Percentiles rank a stretch among this genome's conserved stretches.
Evolutionary conservation across 2,113 vertebrate species (phyloP).

Genomic region (Cranoglanis bouderius): DNA sequence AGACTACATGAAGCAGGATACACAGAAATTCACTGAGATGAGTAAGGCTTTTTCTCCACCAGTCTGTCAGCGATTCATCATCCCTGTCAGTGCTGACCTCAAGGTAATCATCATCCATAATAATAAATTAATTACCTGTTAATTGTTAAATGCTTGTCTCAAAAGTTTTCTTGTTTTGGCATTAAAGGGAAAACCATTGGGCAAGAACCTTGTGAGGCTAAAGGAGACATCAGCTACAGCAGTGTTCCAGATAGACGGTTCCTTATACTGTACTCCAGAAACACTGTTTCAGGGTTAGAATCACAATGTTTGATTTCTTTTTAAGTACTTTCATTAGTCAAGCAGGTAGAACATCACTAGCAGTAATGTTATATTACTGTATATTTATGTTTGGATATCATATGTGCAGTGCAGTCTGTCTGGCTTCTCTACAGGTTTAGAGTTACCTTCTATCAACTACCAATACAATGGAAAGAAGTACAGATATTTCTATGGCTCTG

Average conservation of each 20-base stretch:
- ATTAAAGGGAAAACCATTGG: conserved; percentile 75
- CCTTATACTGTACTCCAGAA: conserved; percentile 81
- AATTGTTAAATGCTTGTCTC: neutral
- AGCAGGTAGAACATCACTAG: neutral
- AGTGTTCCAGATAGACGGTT: conserved; percentile 78
- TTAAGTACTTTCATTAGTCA: neutral
- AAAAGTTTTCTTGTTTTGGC: neutral
- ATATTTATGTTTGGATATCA: neutral
- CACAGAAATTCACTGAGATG: conserved; percentile 59
- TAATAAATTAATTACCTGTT: neutral
- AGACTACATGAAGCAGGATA: conserved; percentile 69
- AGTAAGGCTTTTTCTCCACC: conserved; percentile 64
- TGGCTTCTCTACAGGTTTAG: conserved; percentile 76
- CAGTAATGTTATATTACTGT: neutral
- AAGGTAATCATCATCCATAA: conserved; percentile 11
- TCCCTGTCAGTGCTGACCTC: conserved; percentile 75
- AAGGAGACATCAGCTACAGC: conserved; percentile 77
- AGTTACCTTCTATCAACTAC: conserved; percentile 91
- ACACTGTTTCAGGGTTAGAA: conserved; percentile 77
- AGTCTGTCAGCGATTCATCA: conserved; percentile 73
- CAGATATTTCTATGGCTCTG: conserved; percentile 82
- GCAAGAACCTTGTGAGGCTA: conserved; percentile 79
- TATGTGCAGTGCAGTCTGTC: neutral
- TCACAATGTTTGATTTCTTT: neutral
- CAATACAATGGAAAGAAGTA: conserved; percentile 82